Conservation (phyloP, 2,888 invertebrate genomes). For the Petrolisthes cinctipes region DNA sequence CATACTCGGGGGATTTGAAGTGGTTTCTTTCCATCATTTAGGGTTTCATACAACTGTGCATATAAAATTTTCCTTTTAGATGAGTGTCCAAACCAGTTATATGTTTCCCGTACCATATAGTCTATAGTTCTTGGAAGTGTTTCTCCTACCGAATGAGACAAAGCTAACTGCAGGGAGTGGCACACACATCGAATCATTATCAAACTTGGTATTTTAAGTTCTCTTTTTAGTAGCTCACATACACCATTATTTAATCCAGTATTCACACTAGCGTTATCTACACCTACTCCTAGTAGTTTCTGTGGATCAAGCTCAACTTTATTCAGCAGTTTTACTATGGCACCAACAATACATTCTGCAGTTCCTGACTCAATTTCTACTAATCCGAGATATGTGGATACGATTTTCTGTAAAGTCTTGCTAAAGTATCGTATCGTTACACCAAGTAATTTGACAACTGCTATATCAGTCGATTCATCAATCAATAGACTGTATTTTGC, state of each 20-base stretch:
- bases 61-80: not conserved
- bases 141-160: not conserved
- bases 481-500: not conserved
- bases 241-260: not conserved
- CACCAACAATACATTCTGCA: not conserved
- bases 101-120: not conserved
- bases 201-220: not conserved
- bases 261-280: not conserved
- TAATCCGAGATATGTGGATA: conserved; percentile 3
- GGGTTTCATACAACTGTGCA: not conserved
- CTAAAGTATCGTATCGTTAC: not conserved
- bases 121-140: conserved; percentile 2
- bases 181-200: conserved; percentile 16
- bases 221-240: not conserved
- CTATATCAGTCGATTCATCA: conserved; percentile 2
- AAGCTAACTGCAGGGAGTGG: not conserved
- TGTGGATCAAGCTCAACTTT: not conserved
- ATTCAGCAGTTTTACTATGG: not conserved
- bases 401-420: not conserved
- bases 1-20: not conserved
- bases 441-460: conserved; percentile 12
- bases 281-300: not conserved
- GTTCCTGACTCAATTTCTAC: not conserved
- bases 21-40: not conserved
- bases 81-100: conserved; percentile 12